phyloP scores from a whole-genome alignment of 2,113 vertebrate genomes.

The Ardeotis arabs region DNA sequence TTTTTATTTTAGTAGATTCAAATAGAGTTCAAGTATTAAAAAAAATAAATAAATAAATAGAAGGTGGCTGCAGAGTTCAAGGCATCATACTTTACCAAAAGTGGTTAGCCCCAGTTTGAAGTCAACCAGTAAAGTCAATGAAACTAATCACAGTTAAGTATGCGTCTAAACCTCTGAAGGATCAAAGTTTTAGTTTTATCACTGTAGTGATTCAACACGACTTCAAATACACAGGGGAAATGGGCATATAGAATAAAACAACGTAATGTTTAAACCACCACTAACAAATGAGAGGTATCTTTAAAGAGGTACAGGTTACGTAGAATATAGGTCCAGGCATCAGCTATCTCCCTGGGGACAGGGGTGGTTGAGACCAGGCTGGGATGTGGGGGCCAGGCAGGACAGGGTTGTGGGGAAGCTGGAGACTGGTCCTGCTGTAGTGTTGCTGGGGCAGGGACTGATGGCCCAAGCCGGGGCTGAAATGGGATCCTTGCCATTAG shows the following conservation, averaged over 20 bases:
- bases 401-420: background rate
- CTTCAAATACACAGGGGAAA: background rate
- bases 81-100: background rate
- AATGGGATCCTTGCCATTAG: background rate
- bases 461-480: background rate
- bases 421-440: too few species aligned
- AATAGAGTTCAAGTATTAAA: background rate
- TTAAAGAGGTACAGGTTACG: background rate
- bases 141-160: background rate
- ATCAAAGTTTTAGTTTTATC: background rate
- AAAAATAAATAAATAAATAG: background rate
- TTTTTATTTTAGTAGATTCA: background rate
- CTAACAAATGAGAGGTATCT: background rate
- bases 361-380: background rate
- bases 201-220: background rate
- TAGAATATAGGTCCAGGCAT: fast-evolving
- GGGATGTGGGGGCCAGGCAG: background rate
- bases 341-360: background rate
- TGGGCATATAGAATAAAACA: background rate
- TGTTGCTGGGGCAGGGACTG: background rate
- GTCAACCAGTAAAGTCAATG: background rate
- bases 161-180: background rate
- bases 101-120: background rate
- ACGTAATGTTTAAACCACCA: background rate
- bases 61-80: background rate